Base-by-base conservation (phyloP, 2,888 invertebrate genomes). In the Furcula furcula region DNA sequence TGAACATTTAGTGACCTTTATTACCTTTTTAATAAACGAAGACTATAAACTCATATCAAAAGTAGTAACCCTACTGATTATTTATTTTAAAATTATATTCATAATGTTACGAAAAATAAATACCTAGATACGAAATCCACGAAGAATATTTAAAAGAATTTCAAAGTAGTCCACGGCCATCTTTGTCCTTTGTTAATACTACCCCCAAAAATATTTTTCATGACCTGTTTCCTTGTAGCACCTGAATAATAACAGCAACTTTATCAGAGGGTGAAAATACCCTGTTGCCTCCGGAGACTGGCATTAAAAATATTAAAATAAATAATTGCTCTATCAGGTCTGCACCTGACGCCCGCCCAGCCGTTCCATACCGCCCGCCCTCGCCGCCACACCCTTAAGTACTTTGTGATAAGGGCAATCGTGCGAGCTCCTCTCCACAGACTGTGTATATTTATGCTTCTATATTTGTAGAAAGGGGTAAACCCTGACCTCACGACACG, bases 271-370 rank as follows among this genome's bases (percentile, higher is more conserved):
- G 59, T 60, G 66, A 70, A 69, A 71, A 62, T 61, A 58, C 61
- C 54, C 53, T 58, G 59, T 48, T 61, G 59, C 55, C 59, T 58
- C 55, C 49, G 54, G 65, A 65, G 74, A 67, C 62, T 48, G 66
- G 72, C 68, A 77, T 80, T 81, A 77, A 82, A 81, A 78, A 80
- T 82, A 79, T 81, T 78, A 80, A 79, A 82, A 77, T 80, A 80
- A 79, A 81, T 83, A 78, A 86, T 84, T 82, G 79, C 72, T 76
- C 71, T 74, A 83, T 85, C 76, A 76, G 65, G 65, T 54, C 61
- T 66, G 73, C 85, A 85, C 84, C 85, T 86, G 85, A 70, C 73
- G 62, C 71, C 61, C 68, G 63, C 58, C 51, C 55, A 40, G 40
- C 54, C 46, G 35, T 48, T 34, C 45, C 46, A 57, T 42, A 54